These are phyloP conservation scores for Diadema setosum DNA, from an alignment of 35 echinoderm and acorn worm species.

Conservation along the genomic window DNA sequence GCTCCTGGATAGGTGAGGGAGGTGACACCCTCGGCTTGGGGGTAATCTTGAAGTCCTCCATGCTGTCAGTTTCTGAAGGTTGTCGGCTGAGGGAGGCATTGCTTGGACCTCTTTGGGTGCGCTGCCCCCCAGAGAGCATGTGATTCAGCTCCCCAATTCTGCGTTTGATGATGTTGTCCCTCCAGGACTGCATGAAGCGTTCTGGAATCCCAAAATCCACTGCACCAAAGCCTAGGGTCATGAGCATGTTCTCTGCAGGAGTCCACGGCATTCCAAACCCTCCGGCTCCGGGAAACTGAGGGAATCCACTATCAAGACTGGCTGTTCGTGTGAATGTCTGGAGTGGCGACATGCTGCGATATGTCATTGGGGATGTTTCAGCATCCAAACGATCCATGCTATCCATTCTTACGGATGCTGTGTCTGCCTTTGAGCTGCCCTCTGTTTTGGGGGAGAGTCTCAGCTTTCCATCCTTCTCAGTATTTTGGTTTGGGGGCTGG, in stretches of 20 bases:
- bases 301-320: conserved; percentile 62
- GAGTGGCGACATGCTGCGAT: conserved; percentile 27
- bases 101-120: not conserved
- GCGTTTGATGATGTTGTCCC: conserved; percentile 50
- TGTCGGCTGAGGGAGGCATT: not conserved
- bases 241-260: conserved; percentile 74
- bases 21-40: not conserved
- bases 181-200: conserved; percentile 81
- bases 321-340: conserved; percentile 40
- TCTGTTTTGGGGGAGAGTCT: not conserved
- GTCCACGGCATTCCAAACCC: conserved; percentile 23
- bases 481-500: not conserved
- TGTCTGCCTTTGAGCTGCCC: not conserved
- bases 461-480: not conserved
- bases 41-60: not conserved
- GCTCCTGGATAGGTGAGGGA: not conserved
- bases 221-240: conserved; percentile 85
- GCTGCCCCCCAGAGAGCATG: not conserved
- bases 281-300: conserved; percentile 9
- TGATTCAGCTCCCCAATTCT: conserved; percentile 39
- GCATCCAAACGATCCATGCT: conserved; percentile 23
- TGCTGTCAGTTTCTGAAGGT: not conserved
- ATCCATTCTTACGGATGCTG: not conserved
- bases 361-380: not conserved
- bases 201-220: conserved; percentile 73